Evolutionary conservation across 64 coral and sea anemone species (phyloP).

Genomic region (Montipora capricornis): DNA sequence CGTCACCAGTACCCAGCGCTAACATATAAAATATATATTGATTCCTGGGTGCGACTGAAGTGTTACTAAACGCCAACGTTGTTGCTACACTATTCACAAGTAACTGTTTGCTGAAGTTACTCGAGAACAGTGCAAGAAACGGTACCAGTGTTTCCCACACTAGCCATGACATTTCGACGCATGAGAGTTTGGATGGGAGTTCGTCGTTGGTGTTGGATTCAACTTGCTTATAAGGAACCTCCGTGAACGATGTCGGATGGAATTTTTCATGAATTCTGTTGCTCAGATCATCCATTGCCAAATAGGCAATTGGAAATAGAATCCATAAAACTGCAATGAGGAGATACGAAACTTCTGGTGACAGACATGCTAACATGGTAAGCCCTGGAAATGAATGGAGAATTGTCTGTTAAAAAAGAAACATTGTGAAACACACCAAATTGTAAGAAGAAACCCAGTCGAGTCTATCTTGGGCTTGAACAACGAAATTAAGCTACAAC

Average conservation of each 20-base stretch:
- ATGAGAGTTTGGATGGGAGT: neutral
- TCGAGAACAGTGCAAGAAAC: neutral
- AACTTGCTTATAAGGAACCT: neutral
- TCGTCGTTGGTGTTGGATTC: neutral
- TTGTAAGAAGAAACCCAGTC: too few species aligned
- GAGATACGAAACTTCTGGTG: neutral
- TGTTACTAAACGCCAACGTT: neutral
- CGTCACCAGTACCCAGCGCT: neutral
- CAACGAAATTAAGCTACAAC: too few species aligned
- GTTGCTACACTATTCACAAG: neutral
- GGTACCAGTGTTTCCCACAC: neutral
- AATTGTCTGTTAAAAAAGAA: too few species aligned
- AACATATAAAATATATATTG: slow-evolving; percentile 16
- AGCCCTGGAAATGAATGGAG: neutral
- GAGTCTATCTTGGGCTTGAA: too few species aligned
- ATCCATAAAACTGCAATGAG: neutral
- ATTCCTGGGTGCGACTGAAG: neutral
- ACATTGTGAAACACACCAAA: too few species aligned
- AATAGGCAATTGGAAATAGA: neutral
- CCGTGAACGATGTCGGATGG: neutral
- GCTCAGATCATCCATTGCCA: neutral
- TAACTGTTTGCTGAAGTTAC: neutral
- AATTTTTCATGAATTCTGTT: neutral
- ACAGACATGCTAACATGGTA: neutral
- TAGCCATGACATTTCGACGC: neutral